A percentile compares a stretch with the other conserved stretches of the same genome.
These are phyloP conservation scores for Acropternis orthonyx DNA, from an alignment of 2,797 vertebrate species.

Conservation along the genomic window DNA sequence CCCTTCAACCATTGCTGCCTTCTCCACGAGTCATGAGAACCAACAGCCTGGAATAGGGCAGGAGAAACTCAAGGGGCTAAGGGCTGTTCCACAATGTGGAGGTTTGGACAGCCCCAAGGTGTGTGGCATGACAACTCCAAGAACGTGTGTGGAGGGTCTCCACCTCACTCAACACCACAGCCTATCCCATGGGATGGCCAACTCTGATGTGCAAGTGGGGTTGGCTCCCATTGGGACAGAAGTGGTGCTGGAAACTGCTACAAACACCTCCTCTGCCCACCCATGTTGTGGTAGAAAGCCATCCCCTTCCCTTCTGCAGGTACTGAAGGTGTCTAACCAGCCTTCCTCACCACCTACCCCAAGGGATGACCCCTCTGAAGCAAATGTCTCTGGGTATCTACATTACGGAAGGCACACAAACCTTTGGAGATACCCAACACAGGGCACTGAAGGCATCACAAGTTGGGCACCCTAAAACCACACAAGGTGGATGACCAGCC, in stretches of 20 bases:
- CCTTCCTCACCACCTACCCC: not conserved
- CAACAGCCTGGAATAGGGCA: not conserved
- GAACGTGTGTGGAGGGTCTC: accelerated
- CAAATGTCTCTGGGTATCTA: not conserved
- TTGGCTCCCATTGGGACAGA: not conserved
- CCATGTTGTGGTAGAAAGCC: not conserved
- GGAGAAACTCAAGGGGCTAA: not conserved
- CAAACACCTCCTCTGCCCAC: not conserved
- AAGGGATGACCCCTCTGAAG: not conserved
- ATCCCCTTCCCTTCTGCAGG: not conserved
- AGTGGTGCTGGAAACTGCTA: not conserved
- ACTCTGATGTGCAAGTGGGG: not conserved
- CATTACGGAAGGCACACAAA: not conserved
- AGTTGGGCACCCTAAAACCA: not conserved
- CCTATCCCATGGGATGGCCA: not conserved
- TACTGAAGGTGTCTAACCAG: not conserved
- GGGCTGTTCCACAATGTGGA: not conserved
- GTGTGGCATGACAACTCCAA: not conserved
- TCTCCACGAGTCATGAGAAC: accelerated
- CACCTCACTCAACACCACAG: not conserved
- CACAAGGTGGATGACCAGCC: not conserved
- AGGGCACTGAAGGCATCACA: not conserved
- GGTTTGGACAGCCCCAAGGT: not conserved
- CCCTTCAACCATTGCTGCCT: not conserved
- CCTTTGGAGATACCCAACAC: not conserved